phyloP scores from a whole-genome alignment of 2,797 vertebrate genomes.

The Sphenopsis melanotis region DNA sequence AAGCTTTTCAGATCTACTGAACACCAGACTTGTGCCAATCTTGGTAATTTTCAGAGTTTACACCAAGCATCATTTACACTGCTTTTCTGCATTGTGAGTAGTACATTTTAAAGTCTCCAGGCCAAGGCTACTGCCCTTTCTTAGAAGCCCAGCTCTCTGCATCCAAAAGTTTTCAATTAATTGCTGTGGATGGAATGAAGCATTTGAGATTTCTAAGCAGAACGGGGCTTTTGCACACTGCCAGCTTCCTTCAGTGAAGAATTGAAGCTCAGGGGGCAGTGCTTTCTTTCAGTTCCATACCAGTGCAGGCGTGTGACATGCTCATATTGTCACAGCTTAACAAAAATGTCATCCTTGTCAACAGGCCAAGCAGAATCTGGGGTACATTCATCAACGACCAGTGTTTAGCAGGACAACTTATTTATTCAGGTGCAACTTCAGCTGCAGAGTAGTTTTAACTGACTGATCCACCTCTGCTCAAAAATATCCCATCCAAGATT shows the following conservation, averaged over 20 bases:
- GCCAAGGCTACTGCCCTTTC: not conserved
- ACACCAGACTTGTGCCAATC: not conserved
- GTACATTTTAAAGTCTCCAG: not conserved
- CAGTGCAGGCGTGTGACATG: not conserved
- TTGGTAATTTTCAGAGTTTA: not conserved
- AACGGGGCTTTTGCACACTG: not conserved
- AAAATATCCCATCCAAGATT: not conserved
- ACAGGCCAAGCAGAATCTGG: not conserved
- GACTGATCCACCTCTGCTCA: not conserved
- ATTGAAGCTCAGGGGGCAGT: not conserved
- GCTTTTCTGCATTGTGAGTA: not conserved
- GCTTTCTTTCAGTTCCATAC: not conserved
- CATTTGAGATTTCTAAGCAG: conserved; percentile 12
- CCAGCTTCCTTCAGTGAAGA: not conserved
- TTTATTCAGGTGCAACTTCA: not conserved
- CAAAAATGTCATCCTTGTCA: not conserved
- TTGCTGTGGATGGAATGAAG: not conserved
- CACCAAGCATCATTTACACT: not conserved
- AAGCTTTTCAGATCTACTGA: not conserved
- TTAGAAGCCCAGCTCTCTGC: not conserved
- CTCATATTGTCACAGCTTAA: not conserved
- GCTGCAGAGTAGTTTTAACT: not conserved
- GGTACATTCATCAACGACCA: not conserved
- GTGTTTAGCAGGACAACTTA: not conserved
- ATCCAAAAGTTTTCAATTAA: not conserved